phyloP scores from a whole-genome alignment of 2,113 vertebrate species.

The Triplophysa dalaica region DNA sequence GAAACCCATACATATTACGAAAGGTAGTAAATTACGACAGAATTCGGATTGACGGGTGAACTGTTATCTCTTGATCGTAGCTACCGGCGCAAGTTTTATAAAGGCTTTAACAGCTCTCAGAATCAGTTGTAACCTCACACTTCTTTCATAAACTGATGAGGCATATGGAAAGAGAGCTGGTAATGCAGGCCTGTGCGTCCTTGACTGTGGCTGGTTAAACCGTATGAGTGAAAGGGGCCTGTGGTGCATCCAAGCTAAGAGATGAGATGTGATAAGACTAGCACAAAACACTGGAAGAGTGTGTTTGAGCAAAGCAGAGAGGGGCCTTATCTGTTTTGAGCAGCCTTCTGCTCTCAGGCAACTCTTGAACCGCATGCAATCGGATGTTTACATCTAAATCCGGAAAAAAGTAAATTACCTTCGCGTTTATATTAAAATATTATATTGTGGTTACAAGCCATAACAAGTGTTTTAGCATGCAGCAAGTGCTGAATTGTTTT shows the following conservation, averaged over 20 bases:
- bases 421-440: not conserved
- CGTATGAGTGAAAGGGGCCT: not conserved
- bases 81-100: not conserved
- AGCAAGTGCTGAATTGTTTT: too few species aligned
- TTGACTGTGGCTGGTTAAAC: conserved; percentile 17
- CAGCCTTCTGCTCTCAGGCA: conserved; percentile 13
- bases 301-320: conserved; percentile 2
- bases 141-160: conserved; percentile 38
- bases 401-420: not conserved
- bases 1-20: too few species aligned
- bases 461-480: conserved; percentile 2
- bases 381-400: not conserved
- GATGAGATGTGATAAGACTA: conserved; percentile 25
- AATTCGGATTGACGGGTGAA: too few species aligned
- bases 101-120: conserved; percentile 16
- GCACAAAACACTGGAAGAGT: conserved; percentile 22
- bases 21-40: too few species aligned
- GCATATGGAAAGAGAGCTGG: conserved; percentile 38
- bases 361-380: conserved; percentile 24
- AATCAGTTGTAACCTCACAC: conserved; percentile 26
- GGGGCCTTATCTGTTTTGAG: conserved; percentile 31
- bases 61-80: not conserved
- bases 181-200: conserved; percentile 7
- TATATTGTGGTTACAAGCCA: not conserved
- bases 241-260: conserved; percentile 9